Evolutionary conservation across 2,888 invertebrate genomes (phyloP).

Genomic region (Aphidoletes aphidimyza): DNA sequence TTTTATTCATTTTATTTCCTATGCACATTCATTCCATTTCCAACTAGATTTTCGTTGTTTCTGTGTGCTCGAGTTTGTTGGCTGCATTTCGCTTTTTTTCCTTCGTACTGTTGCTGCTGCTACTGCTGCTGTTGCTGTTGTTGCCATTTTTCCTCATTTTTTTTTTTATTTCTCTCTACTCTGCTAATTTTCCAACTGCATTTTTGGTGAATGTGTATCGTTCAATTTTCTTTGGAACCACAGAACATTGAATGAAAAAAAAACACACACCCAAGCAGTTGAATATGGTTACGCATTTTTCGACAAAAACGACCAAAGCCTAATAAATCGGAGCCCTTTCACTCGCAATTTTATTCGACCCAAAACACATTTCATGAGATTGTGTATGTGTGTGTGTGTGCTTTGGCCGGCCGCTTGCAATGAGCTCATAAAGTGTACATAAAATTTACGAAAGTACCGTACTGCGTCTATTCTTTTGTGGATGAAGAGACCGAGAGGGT

Average conservation of each 20-base stretch:
- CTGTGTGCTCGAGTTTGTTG: not conserved
- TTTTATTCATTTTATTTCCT: conserved; percentile 39
- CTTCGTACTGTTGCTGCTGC: not conserved
- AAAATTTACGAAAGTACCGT: no score
- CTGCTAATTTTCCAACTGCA: not conserved
- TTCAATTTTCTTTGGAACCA: conserved; percentile 33
- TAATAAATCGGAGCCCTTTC: not conserved
- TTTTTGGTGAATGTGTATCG: not conserved
- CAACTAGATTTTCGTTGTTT: conserved; percentile 28
- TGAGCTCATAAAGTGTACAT: no score
- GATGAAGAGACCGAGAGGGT: not conserved
- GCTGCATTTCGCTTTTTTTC: not conserved
- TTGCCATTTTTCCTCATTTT: not conserved
- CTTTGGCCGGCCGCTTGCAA: no score
- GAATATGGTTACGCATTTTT: not conserved
- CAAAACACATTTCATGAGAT: not conserved
- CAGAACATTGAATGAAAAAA: not conserved
- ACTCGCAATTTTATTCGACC: not conserved
- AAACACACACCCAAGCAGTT: no score
- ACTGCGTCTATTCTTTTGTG: no score
- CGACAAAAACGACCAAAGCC: not conserved
- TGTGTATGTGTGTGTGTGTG: not conserved
- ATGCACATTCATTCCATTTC: conserved; percentile 43
- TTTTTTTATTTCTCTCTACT: not conserved
- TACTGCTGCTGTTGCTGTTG: not conserved